Conservation (phyloP, 2,888 invertebrate species). For the Drosophila affinis region DNA sequence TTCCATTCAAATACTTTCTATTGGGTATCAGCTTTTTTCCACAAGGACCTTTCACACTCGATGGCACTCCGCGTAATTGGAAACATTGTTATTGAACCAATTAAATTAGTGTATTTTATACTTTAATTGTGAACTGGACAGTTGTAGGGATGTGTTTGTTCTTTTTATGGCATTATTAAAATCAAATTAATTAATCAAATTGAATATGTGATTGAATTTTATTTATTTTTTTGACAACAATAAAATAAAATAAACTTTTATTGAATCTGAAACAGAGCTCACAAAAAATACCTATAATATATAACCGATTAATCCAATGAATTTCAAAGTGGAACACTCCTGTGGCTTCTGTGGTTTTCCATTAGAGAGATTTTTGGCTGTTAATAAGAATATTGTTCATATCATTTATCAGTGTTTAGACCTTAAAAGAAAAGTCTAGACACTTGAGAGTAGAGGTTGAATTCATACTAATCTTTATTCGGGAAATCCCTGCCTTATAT, state of each 20-base stretch:
- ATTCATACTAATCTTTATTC: too few species aligned
- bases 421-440: too few species aligned
- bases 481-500: too few species aligned
- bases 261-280: not conserved
- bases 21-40: not conserved
- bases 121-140: not conserved
- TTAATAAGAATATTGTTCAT: too few species aligned
- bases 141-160: not conserved
- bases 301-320: too few species aligned
- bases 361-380: too few species aligned
- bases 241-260: not conserved
- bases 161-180: not conserved
- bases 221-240: not conserved
- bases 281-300: too few species aligned
- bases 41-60: not conserved
- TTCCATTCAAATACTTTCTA: not conserved
- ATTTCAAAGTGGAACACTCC: too few species aligned
- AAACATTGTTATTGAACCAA: not conserved
- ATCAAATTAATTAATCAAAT: not conserved
- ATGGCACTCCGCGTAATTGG: not conserved
- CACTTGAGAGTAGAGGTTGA: too few species aligned
- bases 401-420: too few species aligned
- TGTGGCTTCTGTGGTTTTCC: too few species aligned
- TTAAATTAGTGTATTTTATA: not conserved
- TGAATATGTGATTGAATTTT: not conserved